Evolutionary conservation across 2,888 invertebrate genomes (phyloP), one percentile per base, ranked within the genome.

Genomic region (Mystacides longicornis): DNA sequence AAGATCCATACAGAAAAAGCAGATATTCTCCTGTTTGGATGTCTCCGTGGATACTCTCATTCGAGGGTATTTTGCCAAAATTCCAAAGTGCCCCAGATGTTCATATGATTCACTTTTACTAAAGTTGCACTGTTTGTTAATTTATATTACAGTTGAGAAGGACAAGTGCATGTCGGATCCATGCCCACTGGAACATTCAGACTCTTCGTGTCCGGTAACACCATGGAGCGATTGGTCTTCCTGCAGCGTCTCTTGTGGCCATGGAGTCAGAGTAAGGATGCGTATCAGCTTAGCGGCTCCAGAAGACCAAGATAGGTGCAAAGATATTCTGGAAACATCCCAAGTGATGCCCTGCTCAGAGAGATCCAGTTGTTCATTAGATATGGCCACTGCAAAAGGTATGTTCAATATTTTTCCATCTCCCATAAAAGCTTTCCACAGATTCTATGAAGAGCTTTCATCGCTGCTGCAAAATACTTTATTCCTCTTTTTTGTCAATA

Each of bases 151-250:
- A 78, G 86, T 88, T 64, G 92, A 95, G 68, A 89, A 86, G 67
- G 84, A 86, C 64, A 86, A 87, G 65, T 89, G 89, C 66, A 86
- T 87, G 84, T 80, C 80, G 63, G 85, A 87, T 0, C 78, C 80
- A 2, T 89, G 89, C 65, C 77, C 78, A 52, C 72, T 74, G 31
- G 81, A 79, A 62, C 63, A 71, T 1, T 68, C 77, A 1, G 85
- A 85, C 73, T 81, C 84, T 1, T 59, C 74, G 63, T 89, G 89
- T 64, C 87, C 90, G 56, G 86, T 90, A n/a, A 87, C 88, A 0
- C 83, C 83, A 51, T 96, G 95, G 95, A 85, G 89, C 55, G 86
- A 88, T 62, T 96, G 94, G 94, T 90, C 92, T 54, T 88, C 93
- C 0, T 96, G 95, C 73, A 87, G 89, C 51, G 89, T 87, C 0